Base-by-base conservation (phyloP, 1,140 invertebrate species). In the Pseudoatta argentina region DNA sequence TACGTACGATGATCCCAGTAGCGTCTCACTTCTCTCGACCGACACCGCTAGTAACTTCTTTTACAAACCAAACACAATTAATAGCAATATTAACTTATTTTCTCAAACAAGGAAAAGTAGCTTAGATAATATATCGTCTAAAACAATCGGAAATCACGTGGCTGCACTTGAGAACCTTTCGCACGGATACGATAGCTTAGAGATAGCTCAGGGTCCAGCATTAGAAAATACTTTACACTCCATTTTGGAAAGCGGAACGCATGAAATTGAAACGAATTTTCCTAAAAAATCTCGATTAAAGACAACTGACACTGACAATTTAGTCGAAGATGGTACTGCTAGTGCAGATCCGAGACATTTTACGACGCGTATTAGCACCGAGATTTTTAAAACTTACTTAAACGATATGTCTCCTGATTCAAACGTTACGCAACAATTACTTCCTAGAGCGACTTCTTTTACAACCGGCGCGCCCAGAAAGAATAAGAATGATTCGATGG, bases 11-110 rank as follows among this genome's bases (percentile, higher is more conserved):
- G 71, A 57, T 3, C 69, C 85, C n/a, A 64, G 87, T 75, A 89
- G 71, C 48, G 77, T 92, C 2, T 86, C 91, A 0, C 93, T 92
- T 10, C 51, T 93, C 1, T 91, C 91, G 0, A 88, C 92, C 0
- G 92, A 87, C 48, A 94, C 94, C 3, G 93, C 93, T n/a, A 94
- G 93, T 77, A 94, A 94, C 67, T 94, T 94, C 44, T 81, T 90
- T 12, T 94, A 93, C 14, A 92, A 89, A 6, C 89, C 93, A 0
- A 88, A 79, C 5, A 61, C 79, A 8, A 93, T 94, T 39, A 89
- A 93, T 61, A 94, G 94, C 18, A 92, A 85, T 4, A 85, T 91
- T 8, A 94, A 94, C 86, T 61, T 94, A 5, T 93, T 93, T 63
- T 89, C 92, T 10, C 61, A 75, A 24, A 87, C 82, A 1, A 88